A percentile compares a stretch with the other conserved stretches of the same genome.
phyloP scores from a whole-genome alignment of 2,113 vertebrate species.

The Oreochromis spilurus region DNA sequence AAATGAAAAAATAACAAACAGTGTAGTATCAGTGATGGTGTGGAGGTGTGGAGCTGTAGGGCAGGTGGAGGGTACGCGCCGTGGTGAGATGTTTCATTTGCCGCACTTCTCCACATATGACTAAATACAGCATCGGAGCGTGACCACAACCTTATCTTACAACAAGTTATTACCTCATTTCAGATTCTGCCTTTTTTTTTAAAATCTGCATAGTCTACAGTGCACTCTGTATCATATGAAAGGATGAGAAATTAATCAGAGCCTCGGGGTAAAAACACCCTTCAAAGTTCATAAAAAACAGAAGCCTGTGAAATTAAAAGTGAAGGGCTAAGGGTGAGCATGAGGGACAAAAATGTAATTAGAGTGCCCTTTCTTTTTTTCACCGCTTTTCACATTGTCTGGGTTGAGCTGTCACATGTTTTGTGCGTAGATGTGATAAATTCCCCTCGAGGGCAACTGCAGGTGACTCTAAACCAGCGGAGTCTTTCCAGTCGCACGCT shows the following conservation, averaged over 20 bases:
- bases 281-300: slow-evolving; percentile 2
- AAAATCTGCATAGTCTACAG: neutral
- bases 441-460: neutral
- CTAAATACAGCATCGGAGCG: neutral
- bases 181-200: neutral
- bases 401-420: neutral
- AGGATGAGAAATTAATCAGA: neutral
- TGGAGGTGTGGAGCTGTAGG: neutral
- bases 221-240: neutral
- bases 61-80: neutral
- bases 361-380: neutral
- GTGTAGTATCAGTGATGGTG: neutral
- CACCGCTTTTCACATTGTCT: neutral
- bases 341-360: neutral
- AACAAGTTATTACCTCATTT: neutral
- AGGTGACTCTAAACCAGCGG: neutral
- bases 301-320: neutral
- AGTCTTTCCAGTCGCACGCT: neutral
- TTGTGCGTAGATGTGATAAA: neutral
- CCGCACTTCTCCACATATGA: neutral
- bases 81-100: neutral
- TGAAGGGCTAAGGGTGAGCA: neutral
- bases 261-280: neutral
- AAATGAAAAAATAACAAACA: slow-evolving; percentile 4
- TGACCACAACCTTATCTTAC: neutral